phyloP scores from a whole-genome alignment of 2,888 invertebrate genomes.

The Limnephilus lunatus region DNA sequence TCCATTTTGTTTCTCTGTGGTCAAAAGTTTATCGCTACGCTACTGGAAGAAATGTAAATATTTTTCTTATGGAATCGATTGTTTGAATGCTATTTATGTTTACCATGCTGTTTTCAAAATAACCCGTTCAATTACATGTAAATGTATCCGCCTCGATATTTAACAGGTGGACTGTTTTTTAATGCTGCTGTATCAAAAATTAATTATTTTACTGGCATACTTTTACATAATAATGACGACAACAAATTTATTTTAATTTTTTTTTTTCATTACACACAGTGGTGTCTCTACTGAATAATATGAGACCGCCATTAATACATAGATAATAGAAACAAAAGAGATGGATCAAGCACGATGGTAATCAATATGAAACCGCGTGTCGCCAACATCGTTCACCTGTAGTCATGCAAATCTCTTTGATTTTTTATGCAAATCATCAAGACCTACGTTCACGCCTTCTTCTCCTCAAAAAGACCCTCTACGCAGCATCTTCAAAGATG shows the following conservation, averaged over 20 bases:
- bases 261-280: neutral
- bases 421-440: no score
- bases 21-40: neutral
- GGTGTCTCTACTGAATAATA: neutral
- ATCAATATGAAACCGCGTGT: no score
- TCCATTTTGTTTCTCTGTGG: neutral
- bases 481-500: no score
- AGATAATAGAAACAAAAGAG: no score
- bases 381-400: no score
- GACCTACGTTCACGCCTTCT: no score
- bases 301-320: neutral
- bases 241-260: neutral
- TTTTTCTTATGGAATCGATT: neutral
- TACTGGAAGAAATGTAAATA: neutral
- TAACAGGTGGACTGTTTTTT: neutral
- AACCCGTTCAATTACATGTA: neutral
- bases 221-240: neutral
- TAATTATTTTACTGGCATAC: neutral
- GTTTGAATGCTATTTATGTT: neutral
- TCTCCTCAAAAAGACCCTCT: no score
- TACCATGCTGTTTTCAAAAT: neutral
- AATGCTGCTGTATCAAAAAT: neutral
- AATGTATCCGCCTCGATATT: neutral
- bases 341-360: no score
- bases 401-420: no score